Conservation (phyloP, 1,140 invertebrate species). For the Zaprionus lachaisei region DNA sequence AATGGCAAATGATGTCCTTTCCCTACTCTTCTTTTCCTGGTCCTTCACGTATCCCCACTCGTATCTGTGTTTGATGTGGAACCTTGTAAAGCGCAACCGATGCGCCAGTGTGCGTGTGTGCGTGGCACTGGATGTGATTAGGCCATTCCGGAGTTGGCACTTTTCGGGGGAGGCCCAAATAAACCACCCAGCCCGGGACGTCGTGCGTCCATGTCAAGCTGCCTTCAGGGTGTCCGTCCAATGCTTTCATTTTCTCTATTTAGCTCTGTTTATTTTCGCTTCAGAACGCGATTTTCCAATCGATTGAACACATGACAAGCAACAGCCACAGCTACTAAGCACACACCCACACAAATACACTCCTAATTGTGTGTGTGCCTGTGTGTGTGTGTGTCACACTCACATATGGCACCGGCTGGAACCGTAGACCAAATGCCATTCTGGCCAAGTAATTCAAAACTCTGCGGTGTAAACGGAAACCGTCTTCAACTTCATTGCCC, state of each 20-base stretch:
- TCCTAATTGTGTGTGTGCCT: background rate
- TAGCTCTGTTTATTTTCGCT: constrained; percentile 81
- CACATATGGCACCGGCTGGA: constrained; percentile 52
- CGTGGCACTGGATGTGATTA: constrained; percentile 63
- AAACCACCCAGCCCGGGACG: background rate
- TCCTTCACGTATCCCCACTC: background rate
- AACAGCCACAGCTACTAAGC: constrained; percentile 54
- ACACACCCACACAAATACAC: constrained; percentile 11
- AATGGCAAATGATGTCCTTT: constrained; percentile 37
- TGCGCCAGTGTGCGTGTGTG: constrained; percentile 22
- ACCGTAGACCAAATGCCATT: constrained; percentile 31
- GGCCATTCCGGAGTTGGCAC: constrained; percentile 36
- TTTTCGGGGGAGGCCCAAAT: background rate
- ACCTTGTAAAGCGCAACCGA: constrained; percentile 46
- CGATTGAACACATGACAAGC: constrained; percentile 80
- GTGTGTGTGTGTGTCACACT: constrained; percentile 11
- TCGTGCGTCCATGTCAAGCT: constrained; percentile 2
- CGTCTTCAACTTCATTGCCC: constrained; percentile 21
- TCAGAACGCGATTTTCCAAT: constrained; percentile 82
- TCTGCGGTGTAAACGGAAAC: constrained; percentile 58
- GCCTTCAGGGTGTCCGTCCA: constrained; percentile 26
- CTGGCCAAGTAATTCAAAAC: constrained; percentile 52
- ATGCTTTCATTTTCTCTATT: constrained; percentile 69
- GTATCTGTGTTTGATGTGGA: constrained; percentile 70
- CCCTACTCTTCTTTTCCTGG: background rate